Conservation (phyloP, 2,888 invertebrate species). For the Osedax frankpressi region DNA sequence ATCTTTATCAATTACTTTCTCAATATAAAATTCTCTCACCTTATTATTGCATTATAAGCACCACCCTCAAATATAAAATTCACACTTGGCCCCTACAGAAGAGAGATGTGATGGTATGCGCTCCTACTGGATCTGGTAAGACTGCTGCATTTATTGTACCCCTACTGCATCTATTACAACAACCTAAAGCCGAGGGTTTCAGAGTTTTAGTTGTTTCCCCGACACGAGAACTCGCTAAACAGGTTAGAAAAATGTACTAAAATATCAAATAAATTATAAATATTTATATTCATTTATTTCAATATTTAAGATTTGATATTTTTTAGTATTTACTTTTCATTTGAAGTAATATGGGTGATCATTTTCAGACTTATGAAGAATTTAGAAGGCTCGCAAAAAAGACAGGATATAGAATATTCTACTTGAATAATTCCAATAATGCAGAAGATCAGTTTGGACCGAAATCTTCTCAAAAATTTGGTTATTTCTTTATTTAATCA, state of each 20-base stretch:
- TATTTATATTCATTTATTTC: too few species aligned
- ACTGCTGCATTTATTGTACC: conserved; percentile 87
- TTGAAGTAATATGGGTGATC: too few species aligned
- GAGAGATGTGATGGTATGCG: conserved; percentile 76
- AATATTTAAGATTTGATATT: too few species aligned
- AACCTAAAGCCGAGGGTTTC: conserved; percentile 58
- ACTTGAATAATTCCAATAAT: conserved; percentile 63
- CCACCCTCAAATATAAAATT: too few species aligned
- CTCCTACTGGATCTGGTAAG: conserved; percentile 94
- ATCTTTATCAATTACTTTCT: too few species aligned
- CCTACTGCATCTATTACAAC: conserved; percentile 61
- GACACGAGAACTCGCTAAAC: conserved; percentile 81
- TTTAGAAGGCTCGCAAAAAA: conserved; percentile 63
- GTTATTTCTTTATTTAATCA: conserved; percentile 45
- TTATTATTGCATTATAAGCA: too few species aligned
- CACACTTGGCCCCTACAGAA: too few species aligned
- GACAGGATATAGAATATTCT: conserved; percentile 60
- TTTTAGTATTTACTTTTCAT: too few species aligned
- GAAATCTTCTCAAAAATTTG: conserved; percentile 64
- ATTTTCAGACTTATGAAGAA: too few species aligned
- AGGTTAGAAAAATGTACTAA: too few species aligned
- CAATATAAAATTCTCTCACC: too few species aligned
- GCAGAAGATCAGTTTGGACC: conserved; percentile 61
- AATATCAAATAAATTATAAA: too few species aligned
- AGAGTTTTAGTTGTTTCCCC: conserved; percentile 79